These are phyloP conservation scores for Melanostoma mellinum DNA, from an alignment of 2,888 invertebrate genomes.

Conservation along the genomic window DNA sequence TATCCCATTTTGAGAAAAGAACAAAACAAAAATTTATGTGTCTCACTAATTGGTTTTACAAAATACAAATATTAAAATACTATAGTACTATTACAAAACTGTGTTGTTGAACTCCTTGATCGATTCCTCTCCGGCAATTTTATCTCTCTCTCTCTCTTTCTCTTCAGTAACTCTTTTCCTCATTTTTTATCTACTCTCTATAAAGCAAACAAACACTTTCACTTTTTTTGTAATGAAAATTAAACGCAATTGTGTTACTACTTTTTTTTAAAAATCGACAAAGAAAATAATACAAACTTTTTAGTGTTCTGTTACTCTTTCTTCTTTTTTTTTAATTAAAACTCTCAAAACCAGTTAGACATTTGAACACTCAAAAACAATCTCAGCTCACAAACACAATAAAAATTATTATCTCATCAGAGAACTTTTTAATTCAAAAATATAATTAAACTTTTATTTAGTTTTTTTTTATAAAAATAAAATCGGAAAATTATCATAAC, in stretches of 20 bases:
- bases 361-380: slow-evolving; percentile 22
- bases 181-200: slow-evolving; percentile 27
- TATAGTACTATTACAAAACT: slow-evolving; percentile 62
- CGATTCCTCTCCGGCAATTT: slow-evolving; percentile 73
- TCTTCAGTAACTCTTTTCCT: slow-evolving; percentile 17
- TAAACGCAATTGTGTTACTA: slow-evolving; percentile 50
- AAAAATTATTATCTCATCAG: slow-evolving; percentile 28
- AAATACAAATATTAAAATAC: slow-evolving; percentile 45
- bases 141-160: slow-evolving; percentile 37
- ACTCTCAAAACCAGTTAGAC: slow-evolving; percentile 23
- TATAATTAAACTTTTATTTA: slow-evolving; percentile 39
- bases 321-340: slow-evolving; percentile 1
- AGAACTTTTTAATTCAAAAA: slow-evolving; percentile 1
- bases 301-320: slow-evolving; percentile 18
- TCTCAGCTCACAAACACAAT: slow-evolving; percentile 51
- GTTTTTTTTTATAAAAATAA: slow-evolving; percentile 43
- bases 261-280: background rate
- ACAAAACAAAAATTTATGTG: slow-evolving; percentile 29
- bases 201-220: slow-evolving; percentile 46
- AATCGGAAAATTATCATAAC: slow-evolving; percentile 38
- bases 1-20: slow-evolving; percentile 25
- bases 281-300: slow-evolving; percentile 1
- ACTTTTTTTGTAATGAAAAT: slow-evolving; percentile 48
- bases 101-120: slow-evolving; percentile 74
- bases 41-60: slow-evolving; percentile 56